Base-by-base conservation (phyloP, 2,113 vertebrate species). In the Spilogale gracilis region DNA sequence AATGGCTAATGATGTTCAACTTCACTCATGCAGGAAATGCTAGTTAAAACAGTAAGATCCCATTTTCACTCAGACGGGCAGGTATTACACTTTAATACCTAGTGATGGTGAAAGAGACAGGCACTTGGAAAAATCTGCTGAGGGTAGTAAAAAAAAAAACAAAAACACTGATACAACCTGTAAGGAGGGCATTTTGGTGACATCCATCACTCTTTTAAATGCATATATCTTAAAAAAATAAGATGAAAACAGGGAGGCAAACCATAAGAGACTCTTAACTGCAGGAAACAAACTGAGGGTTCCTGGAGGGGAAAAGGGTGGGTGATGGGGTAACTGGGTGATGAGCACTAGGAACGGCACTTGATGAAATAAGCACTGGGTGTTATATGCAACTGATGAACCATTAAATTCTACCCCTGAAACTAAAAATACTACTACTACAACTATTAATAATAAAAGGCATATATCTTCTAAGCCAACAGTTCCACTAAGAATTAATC, bases 401-500 rank as follows among this genome's bases (percentile, higher is more conserved):
- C n/a, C 32, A 69, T n/a, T n/a, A 69, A 69, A n/a, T 69, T 69
- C 32, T 69, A 69, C 67, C 32, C 14, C 32, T n/a, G 16, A 69
- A n/a, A 69, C 67, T 69, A 69, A n/a, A n/a, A 69, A 17, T n/a
- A n/a, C 5, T 38, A 38, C 38, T 38, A 2, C 38, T 38, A 38
- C 38, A 38, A 38, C 38, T 38, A 38, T 38, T 30, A 25, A 61
- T 23, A 60, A 60, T 3, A 63, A 65, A 69, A 69, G 6, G 32
- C 32, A 91, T 18, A 0, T 82, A 83, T 76, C 45, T 93, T 93
- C 67, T 91, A 58, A 45, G 58, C 38, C 58, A 95, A 91, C 4
- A 69, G 74, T 74, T 82, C 32, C n/a, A 95, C 32, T n/a, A 82
- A 52, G 43, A 76, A 95, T 94, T 60, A 92, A 94, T 50, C 20